These are phyloP conservation scores for Cyrtorhinus lividipennis DNA, from an alignment of 1,140 invertebrate species.

Conservation along the genomic window DNA sequence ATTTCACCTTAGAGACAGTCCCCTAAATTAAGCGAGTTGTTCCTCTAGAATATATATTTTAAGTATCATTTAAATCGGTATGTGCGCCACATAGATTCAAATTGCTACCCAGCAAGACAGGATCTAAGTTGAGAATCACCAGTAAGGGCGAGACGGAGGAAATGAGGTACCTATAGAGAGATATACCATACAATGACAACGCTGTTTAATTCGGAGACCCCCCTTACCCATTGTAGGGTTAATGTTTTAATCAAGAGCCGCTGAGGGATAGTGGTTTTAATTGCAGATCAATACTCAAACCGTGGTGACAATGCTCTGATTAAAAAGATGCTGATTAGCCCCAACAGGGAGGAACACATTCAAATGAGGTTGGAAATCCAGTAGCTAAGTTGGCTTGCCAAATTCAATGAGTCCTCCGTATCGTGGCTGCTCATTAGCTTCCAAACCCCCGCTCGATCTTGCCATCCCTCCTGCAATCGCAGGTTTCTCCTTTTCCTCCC, in stretches of 20 bases:
- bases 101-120: too few species aligned
- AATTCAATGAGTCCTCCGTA: conserved; percentile 8
- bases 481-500: not conserved
- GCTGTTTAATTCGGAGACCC: not conserved
- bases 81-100: too few species aligned
- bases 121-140: too few species aligned
- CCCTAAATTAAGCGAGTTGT: too few species aligned
- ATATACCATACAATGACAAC: not conserved
- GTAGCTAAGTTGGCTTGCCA: conserved; percentile 3
- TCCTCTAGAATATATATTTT: too few species aligned
- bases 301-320: conserved; percentile 10
- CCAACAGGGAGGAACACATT: not conserved
- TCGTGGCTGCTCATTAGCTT: not conserved
- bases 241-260: conserved; percentile 2
- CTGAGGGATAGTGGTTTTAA: not conserved
- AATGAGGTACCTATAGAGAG: not conserved
- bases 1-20: too few species aligned
- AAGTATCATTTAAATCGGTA: too few species aligned
- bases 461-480: too few species aligned
- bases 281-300: conserved; percentile 4
- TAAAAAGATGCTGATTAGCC: conserved; percentile 14
- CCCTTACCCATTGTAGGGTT: not conserved
- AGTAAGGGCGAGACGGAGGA: too few species aligned
- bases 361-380: not conserved
- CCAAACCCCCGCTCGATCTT: not conserved